These are phyloP conservation scores for Sthenelais limicola DNA, from an alignment of 2,888 invertebrate species.

Conservation along the genomic window DNA sequence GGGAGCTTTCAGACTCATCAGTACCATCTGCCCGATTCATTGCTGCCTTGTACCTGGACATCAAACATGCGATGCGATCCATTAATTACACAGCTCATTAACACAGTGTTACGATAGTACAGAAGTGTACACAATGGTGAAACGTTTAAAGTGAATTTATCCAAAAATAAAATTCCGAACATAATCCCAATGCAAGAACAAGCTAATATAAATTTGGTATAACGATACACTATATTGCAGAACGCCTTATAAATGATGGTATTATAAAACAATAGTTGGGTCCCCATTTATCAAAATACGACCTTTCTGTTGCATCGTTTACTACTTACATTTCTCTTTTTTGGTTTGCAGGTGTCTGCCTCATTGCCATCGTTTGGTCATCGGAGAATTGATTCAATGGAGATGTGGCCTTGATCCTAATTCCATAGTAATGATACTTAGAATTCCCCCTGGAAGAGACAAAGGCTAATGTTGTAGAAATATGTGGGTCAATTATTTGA, in stretches of 20 bases:
- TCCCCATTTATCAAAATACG: conserved; percentile 43
- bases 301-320: conserved; percentile 66
- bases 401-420: conserved; percentile 92
- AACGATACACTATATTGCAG: conserved; percentile 2
- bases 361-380: conserved; percentile 72
- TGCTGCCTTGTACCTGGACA: conserved; percentile 33
- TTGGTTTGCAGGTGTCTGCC: conserved; percentile 71
- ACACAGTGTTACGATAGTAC: too few relatives aligned
- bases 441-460: conserved; percentile 87
- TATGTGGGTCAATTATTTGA: too few relatives aligned
- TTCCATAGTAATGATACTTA: conserved; percentile 99
- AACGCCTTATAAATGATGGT: neutral
- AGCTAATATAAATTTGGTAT: neutral
- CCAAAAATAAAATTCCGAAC: neutral
- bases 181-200: neutral
- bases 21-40: conserved; percentile 3
- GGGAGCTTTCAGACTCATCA: conserved; percentile 35
- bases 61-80: too few relatives aligned
- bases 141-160: too few relatives aligned
- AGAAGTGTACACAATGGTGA: too few relatives aligned
- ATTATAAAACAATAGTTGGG: neutral
- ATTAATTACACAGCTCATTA: too few relatives aligned
- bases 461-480: too few relatives aligned
- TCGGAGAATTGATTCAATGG: conserved; percentile 75
- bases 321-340: conserved; percentile 26